phyloP scores from a whole-genome alignment of 2,797 vertebrate species.

The Sebastes cheni region DNA sequence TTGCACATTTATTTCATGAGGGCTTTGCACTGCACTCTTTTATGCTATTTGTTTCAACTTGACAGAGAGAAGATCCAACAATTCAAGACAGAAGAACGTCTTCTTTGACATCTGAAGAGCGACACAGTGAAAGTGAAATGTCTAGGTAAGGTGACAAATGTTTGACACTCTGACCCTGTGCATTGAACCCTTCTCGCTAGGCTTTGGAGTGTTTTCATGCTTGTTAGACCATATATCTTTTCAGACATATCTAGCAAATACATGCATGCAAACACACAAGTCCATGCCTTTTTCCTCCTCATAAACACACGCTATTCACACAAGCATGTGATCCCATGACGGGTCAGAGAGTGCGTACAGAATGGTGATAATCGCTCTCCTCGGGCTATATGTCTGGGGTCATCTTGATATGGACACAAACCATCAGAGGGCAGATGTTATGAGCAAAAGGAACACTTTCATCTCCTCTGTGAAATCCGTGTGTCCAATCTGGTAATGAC shows the following conservation, averaged over 20 bases:
- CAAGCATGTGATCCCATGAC: constrained; percentile 59
- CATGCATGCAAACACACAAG: constrained; percentile 15
- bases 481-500: constrained; percentile 84
- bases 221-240: constrained; percentile 53
- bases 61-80: constrained; percentile 16
- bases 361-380: constrained; percentile 69
- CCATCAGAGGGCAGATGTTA: constrained; percentile 73
- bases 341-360: constrained; percentile 20
- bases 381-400: constrained; percentile 72
- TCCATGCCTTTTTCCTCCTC: not conserved
- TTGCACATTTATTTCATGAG: not conserved
- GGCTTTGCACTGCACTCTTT: not conserved
- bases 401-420: constrained; percentile 57
- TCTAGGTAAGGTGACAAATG: constrained; percentile 27
- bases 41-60: constrained; percentile 12
- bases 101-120: constrained; percentile 29
- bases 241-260: constrained; percentile 16
- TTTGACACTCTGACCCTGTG: constrained; percentile 56
- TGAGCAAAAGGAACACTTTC: constrained; percentile 73
- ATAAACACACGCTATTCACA: constrained; percentile 19
- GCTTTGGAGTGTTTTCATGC: constrained; percentile 43
- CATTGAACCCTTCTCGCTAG: constrained; percentile 25
- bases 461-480: constrained; percentile 78
- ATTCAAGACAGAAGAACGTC: not conserved
- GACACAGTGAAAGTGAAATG: constrained; percentile 35